Base-by-base conservation (phyloP, 2,888 invertebrate genomes). In the Ennomos fuscantarius region DNA sequence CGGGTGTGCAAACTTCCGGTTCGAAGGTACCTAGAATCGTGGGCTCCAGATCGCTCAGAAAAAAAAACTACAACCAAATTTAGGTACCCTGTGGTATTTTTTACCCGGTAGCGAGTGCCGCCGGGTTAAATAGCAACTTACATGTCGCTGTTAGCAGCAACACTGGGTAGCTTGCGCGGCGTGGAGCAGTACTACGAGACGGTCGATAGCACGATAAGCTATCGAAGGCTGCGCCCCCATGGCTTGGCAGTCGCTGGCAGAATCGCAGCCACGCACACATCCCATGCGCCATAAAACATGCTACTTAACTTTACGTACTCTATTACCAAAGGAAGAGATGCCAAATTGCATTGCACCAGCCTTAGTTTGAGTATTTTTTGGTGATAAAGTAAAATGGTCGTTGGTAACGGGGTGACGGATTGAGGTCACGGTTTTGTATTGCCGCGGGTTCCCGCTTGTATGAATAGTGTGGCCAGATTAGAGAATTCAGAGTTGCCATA, bases 371-470 rank as follows among this genome's bases (percentile, higher is more conserved):
- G 35, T 12, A n/a, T 43, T 42, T 32, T 8, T 8, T 37, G 12
- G 24, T 9, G 10, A 12, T n/a, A 32, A 13, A 11, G 43, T 61
- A 77, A 79, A 55, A 81, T 81, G 31, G 36, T 36, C 1, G 8
- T 12, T 32, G 36, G 50, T 35, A 42, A 50, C 50, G 50, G 41
- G 50, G 50, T 84, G 86, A 84, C 82, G 71, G 66, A 86, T 84
- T 82, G 80, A 88, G 89, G 86, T 89, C 82, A 82, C 77, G 74
- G 31, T 40, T 59, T 76, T 53, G 74, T 79, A 84, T 84, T 79
- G 71, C 69, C 86, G 82, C 88, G 89, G 88, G 83, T 71, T 82
- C 84, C 81, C 81, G 74, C 36, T 69, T 35, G 63, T 61, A 59
- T 39, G 35, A 6, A 24, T 5, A 24, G 74, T 73, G 81, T 74